Base-by-base conservation (phyloP, 2,113 vertebrate species). In the Takifugu bimaculatus region DNA sequence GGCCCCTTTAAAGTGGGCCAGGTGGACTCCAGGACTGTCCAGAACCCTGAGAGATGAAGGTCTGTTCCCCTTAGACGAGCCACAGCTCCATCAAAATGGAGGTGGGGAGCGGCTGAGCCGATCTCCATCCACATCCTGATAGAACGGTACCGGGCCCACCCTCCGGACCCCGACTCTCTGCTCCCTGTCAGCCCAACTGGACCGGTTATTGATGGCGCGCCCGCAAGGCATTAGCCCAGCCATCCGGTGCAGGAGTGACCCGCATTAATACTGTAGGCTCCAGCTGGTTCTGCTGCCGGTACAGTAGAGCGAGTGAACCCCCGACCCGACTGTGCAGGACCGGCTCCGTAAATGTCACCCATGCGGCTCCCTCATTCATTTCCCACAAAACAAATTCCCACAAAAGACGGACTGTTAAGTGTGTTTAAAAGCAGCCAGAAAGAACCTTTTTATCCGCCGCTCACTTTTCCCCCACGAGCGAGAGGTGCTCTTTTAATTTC, bases 401-500 rank as follows among this genome's bases (percentile, higher is more conserved):
- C 85, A 78, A 83, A 84, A 84, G 83, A 81, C 77, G 68, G 70
- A 78, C 70, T 85, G 76, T 29, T 76, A 83, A 83, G 81, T 88
- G 82, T 89, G 88, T 88, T 90, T 91, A 87, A 91, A 85, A 72
- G 72, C 79, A 77, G 80, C 76, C 81, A 80, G 80, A 84, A 77
- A 82, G 82, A 85, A 85, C 78, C 77, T 64, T 85, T 75, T 75
- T 80, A 85, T 80, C 79, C 68, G 50, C 54, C 44, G 15, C 60
- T 70, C 75, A 58, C 70, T 87, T 79, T 68, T 50, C 82, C 68
- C 87, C 89, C 87, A 90, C 58, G 48, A 90, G 88, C 82, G 55
- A 83, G 75, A 80, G 74, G 76, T 90, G 87, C 87, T 90, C 87
- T 90, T 90, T 91, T 90, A 89, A 90, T 90, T 89, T 88, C 74